phyloP scores from a whole-genome alignment of 1,140 invertebrate species.

The Pseudomyrmex concolor region DNA sequence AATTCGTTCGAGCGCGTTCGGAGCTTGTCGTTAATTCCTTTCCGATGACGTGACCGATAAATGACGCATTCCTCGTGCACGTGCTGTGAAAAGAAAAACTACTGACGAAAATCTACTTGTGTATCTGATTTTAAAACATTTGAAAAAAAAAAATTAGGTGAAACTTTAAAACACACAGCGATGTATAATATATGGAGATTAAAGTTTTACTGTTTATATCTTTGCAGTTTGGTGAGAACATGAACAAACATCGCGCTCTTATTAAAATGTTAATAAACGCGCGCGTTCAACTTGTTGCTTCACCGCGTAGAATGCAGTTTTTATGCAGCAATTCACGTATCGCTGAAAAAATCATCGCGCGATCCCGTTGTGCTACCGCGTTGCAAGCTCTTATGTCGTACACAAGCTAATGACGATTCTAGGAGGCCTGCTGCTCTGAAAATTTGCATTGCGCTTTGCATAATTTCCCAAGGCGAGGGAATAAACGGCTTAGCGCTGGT shows the following conservation, averaged over 20 bases:
- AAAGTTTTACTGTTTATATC: too few species aligned
- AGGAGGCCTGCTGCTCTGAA: slow-evolving; percentile 45
- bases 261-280: slow-evolving; percentile 22
- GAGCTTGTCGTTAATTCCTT: slow-evolving; percentile 6
- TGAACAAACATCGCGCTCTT: not conserved
- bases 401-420: slow-evolving; percentile 52
- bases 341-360: slow-evolving; percentile 16
- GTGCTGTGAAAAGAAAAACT: not conserved
- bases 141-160: not conserved
- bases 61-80: not conserved
- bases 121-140: too few species aligned
- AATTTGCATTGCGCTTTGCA: slow-evolving; percentile 59
- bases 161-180: too few species aligned
- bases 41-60: slow-evolving; percentile 3
- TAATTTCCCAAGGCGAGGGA: slow-evolving; percentile 55
- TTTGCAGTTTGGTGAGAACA: too few species aligned
- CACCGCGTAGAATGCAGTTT: not conserved
- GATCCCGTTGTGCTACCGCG: slow-evolving; percentile 54
- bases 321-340: not conserved
- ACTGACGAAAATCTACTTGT: too few species aligned
- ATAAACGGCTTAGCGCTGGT: slow-evolving; percentile 51
- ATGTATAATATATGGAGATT: too few species aligned
- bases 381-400: slow-evolving; percentile 48
- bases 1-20: slow-evolving; percentile 1
- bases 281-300: slow-evolving; percentile 16